Conservation (phyloP, 2,888 invertebrate genomes). For the Xestia sexstrigata region DNA sequence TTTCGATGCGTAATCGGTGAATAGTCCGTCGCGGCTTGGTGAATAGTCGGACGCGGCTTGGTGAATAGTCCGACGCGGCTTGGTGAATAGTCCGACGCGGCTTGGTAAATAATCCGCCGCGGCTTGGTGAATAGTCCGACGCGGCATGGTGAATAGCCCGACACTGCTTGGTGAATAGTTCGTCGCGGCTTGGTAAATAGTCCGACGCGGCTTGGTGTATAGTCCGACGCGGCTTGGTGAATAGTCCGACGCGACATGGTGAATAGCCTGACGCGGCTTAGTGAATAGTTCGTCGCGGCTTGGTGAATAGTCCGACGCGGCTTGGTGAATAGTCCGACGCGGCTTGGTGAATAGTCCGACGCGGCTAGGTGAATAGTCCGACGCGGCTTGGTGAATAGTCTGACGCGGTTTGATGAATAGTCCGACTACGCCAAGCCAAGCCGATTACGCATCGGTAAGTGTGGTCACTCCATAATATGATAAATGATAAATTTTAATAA, state of each 20-base stretch:
- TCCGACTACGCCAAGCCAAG: too few relatives aligned
- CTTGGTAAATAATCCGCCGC: too few relatives aligned
- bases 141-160: too few relatives aligned
- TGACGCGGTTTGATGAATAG: too few relatives aligned
- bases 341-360: neutral
- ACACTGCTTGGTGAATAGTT: neutral
- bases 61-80: neutral
- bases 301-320: neutral
- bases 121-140: neutral
- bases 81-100: too few relatives aligned
- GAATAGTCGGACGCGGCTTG: neutral
- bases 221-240: neutral
- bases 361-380: too few relatives aligned
- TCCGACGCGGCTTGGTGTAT: too few relatives aligned
- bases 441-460: neutral
- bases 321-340: neutral
- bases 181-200: neutral
- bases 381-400: neutral
- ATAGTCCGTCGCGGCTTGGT: neutral
- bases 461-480: neutral
- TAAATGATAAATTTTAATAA: neutral
- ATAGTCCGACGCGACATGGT: too few relatives aligned
- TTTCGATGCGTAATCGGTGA: neutral
- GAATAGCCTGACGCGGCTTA: too few relatives aligned
- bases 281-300: neutral